These are phyloP conservation scores for Scaptomyza graminum DNA, from an alignment of 1,140 invertebrate species.

Conservation along the genomic window DNA sequence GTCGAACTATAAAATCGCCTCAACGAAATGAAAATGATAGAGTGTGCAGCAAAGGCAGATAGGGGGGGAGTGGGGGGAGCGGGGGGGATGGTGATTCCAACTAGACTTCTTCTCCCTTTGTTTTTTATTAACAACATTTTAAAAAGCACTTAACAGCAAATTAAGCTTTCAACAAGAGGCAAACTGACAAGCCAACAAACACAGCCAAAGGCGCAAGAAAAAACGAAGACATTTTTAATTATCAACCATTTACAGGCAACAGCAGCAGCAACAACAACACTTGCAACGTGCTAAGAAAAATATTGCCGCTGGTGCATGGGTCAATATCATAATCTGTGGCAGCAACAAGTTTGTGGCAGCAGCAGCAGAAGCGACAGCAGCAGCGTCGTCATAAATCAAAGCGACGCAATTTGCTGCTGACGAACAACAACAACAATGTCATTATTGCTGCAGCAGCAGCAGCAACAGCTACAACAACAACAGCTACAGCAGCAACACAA, in stretches of 20 bases:
- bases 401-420: constrained; percentile 81
- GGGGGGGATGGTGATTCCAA: not conserved
- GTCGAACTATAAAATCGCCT: constrained; percentile 13
- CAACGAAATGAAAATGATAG: constrained; percentile 33
- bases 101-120: not conserved
- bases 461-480: constrained; percentile 47
- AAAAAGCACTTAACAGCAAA: constrained; percentile 73
- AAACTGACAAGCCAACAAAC: constrained; percentile 43
- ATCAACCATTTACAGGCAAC: constrained; percentile 57
- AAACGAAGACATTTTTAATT: constrained; percentile 79
- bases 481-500: constrained; percentile 40
- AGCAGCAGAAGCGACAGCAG: constrained; percentile 47
- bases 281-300: constrained; percentile 19
- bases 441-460: constrained; percentile 40
- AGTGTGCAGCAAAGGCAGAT: constrained; percentile 16
- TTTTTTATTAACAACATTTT: constrained; percentile 72
- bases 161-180: constrained; percentile 73
- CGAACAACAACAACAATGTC: constrained; percentile 66
- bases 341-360: constrained; percentile 67
- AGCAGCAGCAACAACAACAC: constrained; percentile 22
- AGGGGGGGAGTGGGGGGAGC: not conserved
- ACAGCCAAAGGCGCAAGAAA: constrained; percentile 26
- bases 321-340: constrained; percentile 83
- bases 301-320: constrained; percentile 75
- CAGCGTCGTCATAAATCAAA: constrained; percentile 77